phyloP scores from a whole-genome alignment of 2,113 vertebrate genomes.

The Empidonax traillii region DNA sequence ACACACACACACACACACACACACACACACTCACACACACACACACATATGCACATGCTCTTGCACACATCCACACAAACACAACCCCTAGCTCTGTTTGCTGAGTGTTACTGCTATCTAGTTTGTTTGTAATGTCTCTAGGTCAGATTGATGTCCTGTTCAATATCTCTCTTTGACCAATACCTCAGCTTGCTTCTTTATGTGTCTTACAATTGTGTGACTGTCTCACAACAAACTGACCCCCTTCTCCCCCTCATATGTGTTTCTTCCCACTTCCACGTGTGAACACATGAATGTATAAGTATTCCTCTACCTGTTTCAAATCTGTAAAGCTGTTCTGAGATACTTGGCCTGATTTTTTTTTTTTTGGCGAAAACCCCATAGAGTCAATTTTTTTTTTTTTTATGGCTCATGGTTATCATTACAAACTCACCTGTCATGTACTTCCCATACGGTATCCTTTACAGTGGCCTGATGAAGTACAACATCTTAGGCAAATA shows the following conservation, averaged over 20 bases:
- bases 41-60: accelerated
- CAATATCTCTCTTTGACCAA: neutral
- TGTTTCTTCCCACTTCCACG: neutral
- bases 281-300: neutral
- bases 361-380: neutral
- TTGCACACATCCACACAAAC: accelerated
- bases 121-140: neutral
- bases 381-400: neutral
- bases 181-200: neutral
- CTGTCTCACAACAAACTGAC: neutral
- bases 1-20: neutral
- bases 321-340: neutral
- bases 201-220: neutral
- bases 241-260: neutral
- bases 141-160: neutral
- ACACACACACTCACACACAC: no score
- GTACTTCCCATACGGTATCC: neutral
- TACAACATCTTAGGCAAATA: neutral
- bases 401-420: neutral
- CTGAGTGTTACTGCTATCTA: neutral
- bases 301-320: neutral
- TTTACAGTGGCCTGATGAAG: neutral
- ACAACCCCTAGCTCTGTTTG: neutral
- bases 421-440: neutral
- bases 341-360: neutral